A percentile compares a stretch with the other conserved stretches of the same genome.
Conservation (phyloP, 2,797 vertebrate genomes). For the Phylloscopus collybita region DNA sequence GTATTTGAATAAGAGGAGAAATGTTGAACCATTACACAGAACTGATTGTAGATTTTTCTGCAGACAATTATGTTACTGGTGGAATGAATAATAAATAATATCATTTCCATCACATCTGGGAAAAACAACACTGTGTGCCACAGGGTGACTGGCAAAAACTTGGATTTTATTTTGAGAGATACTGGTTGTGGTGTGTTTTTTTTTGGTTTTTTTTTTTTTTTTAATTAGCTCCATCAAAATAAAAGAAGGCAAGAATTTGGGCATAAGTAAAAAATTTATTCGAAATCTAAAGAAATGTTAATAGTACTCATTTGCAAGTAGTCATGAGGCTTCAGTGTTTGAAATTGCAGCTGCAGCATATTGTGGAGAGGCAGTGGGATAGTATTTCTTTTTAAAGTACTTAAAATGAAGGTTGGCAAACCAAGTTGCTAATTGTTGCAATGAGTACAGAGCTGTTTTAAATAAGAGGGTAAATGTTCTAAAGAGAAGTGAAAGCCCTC, state of each 20-base stretch:
- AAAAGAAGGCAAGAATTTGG: slow-evolving; percentile 10
- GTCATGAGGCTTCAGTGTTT: background rate
- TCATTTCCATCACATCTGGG: slow-evolving; percentile 14
- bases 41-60: slow-evolving; percentile 44
- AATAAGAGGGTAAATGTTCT: background rate
- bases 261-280: background rate
- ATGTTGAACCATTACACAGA: background rate
- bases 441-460: background rate
- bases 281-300: slow-evolving; percentile 34
- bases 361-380: background rate
- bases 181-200: background rate
- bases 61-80: slow-evolving; percentile 43
- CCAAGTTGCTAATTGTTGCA: background rate
- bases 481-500: background rate
- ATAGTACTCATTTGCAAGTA: slow-evolving; percentile 35
- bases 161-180: background rate
- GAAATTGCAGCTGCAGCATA: background rate
- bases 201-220: background rate
- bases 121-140: background rate
- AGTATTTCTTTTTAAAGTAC: background rate
- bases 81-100: slow-evolving; percentile 54
- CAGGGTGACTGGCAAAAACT: background rate
- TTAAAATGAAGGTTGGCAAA: background rate
- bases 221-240: background rate
- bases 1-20: slow-evolving; percentile 27